phyloP scores from a whole-genome alignment of 2,888 invertebrate species.

The Aricia artaxerxes region DNA sequence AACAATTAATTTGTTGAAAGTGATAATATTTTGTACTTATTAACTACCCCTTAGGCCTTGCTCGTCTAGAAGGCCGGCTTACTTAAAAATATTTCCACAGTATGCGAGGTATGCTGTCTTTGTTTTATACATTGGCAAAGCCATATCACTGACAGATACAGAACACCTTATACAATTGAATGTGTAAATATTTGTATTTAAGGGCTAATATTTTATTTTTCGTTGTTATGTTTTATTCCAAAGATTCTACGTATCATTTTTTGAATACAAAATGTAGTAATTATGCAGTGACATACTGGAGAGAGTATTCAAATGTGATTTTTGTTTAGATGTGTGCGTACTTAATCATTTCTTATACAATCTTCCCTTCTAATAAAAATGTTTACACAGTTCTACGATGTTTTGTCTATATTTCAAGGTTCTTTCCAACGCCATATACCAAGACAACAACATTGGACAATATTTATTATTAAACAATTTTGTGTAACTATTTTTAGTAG shows the following conservation, averaged over 20 bases:
- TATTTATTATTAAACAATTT: no score
- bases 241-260: background rate
- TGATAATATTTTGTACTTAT: conserved; percentile 14
- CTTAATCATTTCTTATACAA: background rate
- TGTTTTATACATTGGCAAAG: background rate
- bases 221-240: conserved; percentile 9
- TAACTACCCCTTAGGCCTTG: no score
- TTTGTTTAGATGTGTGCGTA: background rate
- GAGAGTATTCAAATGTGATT: conserved; percentile 2
- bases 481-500: no score
- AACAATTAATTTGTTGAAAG: conserved; percentile 1
- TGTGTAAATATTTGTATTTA: no score
- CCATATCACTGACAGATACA: no score
- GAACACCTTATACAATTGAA: no score
- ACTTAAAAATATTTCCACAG: background rate
- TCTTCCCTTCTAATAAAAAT: no score
- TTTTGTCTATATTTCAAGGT: no score
- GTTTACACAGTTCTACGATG: no score
- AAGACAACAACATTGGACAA: no score
- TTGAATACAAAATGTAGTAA: conserved; percentile 9
- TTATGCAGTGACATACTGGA: background rate
- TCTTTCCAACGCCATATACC: no score
- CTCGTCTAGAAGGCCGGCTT: no score
- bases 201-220: background rate
- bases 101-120: background rate